These are phyloP conservation scores for Germaria angustata DNA, from an alignment of 2,888 invertebrate species.

Conservation along the genomic window DNA sequence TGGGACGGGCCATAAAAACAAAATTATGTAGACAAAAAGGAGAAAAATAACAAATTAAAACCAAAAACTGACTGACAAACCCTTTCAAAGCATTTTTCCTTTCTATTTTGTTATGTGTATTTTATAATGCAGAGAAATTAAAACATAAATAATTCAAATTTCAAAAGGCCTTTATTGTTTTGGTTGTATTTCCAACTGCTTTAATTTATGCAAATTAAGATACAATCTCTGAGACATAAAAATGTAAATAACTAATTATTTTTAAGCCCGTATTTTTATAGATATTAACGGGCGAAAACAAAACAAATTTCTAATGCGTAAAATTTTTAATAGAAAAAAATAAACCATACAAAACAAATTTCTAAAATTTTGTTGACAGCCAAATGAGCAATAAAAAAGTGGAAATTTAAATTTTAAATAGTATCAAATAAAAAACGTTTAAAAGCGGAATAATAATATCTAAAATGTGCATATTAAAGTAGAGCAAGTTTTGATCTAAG, in stretches of 20 bases:
- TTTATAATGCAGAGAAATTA: slow-evolving; percentile 24
- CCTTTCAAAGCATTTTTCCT: slow-evolving; percentile 9
- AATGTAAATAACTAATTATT: slow-evolving; percentile 52
- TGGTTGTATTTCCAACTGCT: slow-evolving; percentile 10
- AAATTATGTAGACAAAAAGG: neutral
- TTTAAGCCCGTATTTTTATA: slow-evolving; percentile 22
- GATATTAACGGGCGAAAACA: neutral
- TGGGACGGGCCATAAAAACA: slow-evolving; percentile 23
- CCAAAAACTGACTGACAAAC: slow-evolving; percentile 26
- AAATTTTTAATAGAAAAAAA: too few species aligned
- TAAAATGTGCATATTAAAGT: too few species aligned
- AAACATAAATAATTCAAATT: slow-evolving; percentile 46
- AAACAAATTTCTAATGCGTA: neutral
- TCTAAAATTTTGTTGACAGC: neutral
- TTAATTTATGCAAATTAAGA: slow-evolving; percentile 49
- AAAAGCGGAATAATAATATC: too few species aligned
- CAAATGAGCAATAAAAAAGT: neutral
- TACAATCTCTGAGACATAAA: slow-evolving; percentile 29
- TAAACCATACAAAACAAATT: too few species aligned
- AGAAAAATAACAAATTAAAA: slow-evolving; percentile 24
- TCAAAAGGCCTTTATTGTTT: slow-evolving; percentile 39
- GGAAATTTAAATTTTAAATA: too few species aligned
- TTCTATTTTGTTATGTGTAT: neutral
- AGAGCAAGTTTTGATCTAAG: too few species aligned
- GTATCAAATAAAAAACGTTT: too few species aligned